Base-by-base conservation (phyloP, 2,888 invertebrate genomes). In the Cosmopolites sordidus region DNA sequence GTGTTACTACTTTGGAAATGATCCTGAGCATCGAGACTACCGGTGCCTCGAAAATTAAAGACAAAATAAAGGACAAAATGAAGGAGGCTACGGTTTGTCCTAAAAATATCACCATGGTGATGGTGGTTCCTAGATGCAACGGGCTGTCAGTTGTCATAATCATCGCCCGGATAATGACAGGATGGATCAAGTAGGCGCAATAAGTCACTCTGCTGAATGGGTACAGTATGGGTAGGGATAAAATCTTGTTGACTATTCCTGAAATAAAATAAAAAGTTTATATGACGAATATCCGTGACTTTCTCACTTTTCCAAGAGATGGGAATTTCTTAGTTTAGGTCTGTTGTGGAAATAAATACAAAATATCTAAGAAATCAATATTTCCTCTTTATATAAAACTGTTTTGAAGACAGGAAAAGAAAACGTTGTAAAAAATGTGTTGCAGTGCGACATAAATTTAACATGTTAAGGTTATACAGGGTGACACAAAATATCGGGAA, bases 181-280 rank as follows among this genome's bases (percentile, higher is more conserved):
- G 91, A 73, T 92, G 91, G 56, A 92, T 82, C 58, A 92, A 77
- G 73, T 91, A 92, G 0, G 90, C 87, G 72, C 91, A 92, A 73
- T 92, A 92, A 40, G 91, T 92, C 12, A 91, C 87, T 61, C 91
- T 78, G 48, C 90, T 91, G 75, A 91, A 86, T 51, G 91, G 91
- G 74, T 91, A 91, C 50, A 91, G 76, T 55, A 86, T 79, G 6
- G 89, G 84, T 18, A 88, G 82, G 1, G 90, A 86, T 11, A 92
- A 77, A 64, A 91, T 74, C 29, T 79, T 78, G 45, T 86, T 85
- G 38, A 89, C 80, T 72, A 83, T 80, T 22, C 82, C 82, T 82
- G 71, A 52, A 70, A 66, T 30, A 29, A 58, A 44, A 40, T 3
- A 40, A 16, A 16, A 16, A 40, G 6, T 16, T 22, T 22, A n/a